A percentile compares a stretch with the other conserved stretches of the same genome.
These are phyloP conservation scores for Sebastes schlegelii DNA, from an alignment of 2,113 vertebrate species.

Conservation along the genomic window DNA sequence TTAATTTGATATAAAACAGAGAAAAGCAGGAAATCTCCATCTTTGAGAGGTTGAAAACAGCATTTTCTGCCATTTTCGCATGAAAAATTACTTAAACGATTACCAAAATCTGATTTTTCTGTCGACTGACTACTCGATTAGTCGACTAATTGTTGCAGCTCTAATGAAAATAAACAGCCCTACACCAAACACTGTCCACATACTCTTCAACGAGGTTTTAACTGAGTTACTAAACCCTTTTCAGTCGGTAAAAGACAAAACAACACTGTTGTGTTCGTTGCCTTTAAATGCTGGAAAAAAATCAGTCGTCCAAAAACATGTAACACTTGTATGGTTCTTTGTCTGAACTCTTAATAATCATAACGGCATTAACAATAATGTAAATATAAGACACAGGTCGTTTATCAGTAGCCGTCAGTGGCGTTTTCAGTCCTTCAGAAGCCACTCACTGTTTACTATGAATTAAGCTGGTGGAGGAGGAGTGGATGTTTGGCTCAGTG, in stretches of 20 bases:
- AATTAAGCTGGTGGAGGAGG: background rate
- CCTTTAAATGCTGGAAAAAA: background rate
- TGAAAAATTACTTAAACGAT: too few relatives aligned
- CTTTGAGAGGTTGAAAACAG: too few relatives aligned
- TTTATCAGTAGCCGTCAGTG: constrained; percentile 28
- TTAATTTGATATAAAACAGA: too few relatives aligned
- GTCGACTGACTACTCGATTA: too few relatives aligned
- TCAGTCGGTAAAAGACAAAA: background rate
- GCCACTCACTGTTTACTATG: background rate
- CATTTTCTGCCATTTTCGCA: too few relatives aligned
- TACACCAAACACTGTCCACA: too few relatives aligned
- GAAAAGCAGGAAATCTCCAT: too few relatives aligned
- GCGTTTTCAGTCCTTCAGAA: constrained; percentile 8
- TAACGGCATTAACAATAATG: background rate
- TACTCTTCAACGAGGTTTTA: background rate
- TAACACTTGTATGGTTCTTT: constrained; percentile 46
- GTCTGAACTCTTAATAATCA: constrained; percentile 5
- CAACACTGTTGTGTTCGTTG: background rate
- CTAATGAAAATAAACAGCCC: too few relatives aligned
- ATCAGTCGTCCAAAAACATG: background rate
- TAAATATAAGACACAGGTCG: constrained; percentile 14
- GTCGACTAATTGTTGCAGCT: too few relatives aligned
- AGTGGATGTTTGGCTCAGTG: constrained; percentile 1
- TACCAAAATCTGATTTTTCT: too few relatives aligned
- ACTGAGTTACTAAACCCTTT: background rate